Evolutionary conservation across 2,113 vertebrate genomes (phyloP), one percentile per base, ranked within the genome.

Genomic region (Leucopsar rothschildi): DNA sequence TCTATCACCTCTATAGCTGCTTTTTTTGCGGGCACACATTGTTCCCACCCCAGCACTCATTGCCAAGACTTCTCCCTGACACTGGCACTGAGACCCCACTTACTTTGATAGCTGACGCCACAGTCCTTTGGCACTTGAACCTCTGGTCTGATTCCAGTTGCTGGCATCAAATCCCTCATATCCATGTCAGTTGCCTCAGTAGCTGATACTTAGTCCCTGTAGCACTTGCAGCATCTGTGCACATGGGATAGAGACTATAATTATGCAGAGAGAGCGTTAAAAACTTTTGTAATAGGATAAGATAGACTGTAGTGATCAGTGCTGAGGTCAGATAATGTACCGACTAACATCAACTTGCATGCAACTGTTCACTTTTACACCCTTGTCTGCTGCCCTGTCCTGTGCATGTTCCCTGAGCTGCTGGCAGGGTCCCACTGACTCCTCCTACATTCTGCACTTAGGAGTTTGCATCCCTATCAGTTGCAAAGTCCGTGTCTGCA

Each of bases 101-200:
- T 11, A 2, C 35, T 65, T 42, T 0, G 0, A 29, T 52, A n/a
- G 29, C 50, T 92, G 61, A 79, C 5, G 33, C 20, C 6, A 24
- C 20, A 52, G 66, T 40, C 18, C 33, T 82, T 25, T 39, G 33
- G 15, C 15, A 42, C 9, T 21, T 11, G 21, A 22, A 29, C 3
- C 1, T 5, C 24, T 49, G 8, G 5, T 72, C 18, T 53, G 15
- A 64, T 59, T 59, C 13, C 24, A 39, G 20, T 33, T 60, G 17
- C 60, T 59, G 44, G 12, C 33, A 52, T 33, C 17, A 56, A 50
- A 52, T 42, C 29, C 11, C 9, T 57, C 13, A 52, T 12, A 31
- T 10, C 18, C 6, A 13, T 1, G 1, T 22, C 1, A 4, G 4
- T 66, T 23, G 12, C 11, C 3, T 2, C 8, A 22, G n/a, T 9